Base-by-base conservation (phyloP, 2,797 vertebrate genomes). In the Sparidentex hasta region DNA sequence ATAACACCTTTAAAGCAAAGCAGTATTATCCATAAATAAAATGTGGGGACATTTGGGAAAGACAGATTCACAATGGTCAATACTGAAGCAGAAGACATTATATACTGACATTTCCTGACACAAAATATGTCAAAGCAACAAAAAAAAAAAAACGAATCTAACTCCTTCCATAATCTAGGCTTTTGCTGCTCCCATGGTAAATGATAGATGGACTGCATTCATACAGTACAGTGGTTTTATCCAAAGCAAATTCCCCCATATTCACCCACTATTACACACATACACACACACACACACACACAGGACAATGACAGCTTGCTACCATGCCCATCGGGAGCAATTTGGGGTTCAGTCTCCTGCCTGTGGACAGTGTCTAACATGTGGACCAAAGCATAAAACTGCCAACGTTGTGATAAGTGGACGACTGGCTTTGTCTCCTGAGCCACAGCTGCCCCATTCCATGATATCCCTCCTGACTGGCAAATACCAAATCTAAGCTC, bases 241-340 rank as follows among this genome's bases (percentile, higher is more conserved):
- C n/a, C n/a, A 25, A 54, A 43, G 20, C 48, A 52, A 21, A 51
- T 29, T 16, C 20, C 44, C 21, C 38, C 11, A 7, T 38, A 20
- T 21, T 61, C 11, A 51, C 4, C 21, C 21, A 44, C 13, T 33
- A 9, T 13, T 14, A 47, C 29, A 33, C 29, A 33, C 29, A 33
- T 6, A 4, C 18, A 8, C 5, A 46, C 33, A 38, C 52, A 55
- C 25, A 27, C 25, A 33, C 20, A 61, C 38, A 61, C 38, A 61
- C 3, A 46, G 14, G 11, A n/a, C 25, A 38, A 47, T 21, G 23
- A 23, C 21, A 62, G 41, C 2, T 8, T 7, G 58, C 21, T 29
- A 29, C 70, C 23, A 17, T 27, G 33, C 47, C 21, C 57, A 62
- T 43, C 16, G 29, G 46, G 68, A 41, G 46, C 69, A 46, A 46